Evolutionary conservation across 2,113 vertebrate genomes (phyloP).

Genomic region (Grammomys surdaster): DNA sequence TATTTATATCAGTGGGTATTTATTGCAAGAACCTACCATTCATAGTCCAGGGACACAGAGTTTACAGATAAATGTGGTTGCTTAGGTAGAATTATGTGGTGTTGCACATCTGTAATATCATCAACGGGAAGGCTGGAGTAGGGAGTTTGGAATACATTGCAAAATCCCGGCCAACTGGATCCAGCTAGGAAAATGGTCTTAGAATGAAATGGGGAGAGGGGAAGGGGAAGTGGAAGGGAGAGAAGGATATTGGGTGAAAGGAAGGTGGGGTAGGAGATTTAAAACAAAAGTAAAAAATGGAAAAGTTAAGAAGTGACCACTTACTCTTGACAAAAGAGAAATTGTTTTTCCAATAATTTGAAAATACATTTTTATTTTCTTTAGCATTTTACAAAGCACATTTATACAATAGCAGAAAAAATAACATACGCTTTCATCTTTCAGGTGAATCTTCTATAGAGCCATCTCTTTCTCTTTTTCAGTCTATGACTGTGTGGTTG

Average conservation of each 20-base stretch:
- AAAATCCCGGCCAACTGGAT: not conserved
- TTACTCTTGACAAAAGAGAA: conserved; percentile 39
- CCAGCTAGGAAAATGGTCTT: not conserved
- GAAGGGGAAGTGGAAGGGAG: accelerated
- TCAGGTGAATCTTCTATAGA: not conserved
- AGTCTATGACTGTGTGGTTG: not conserved
- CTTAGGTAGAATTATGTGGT: not conserved
- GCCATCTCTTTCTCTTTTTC: not conserved
- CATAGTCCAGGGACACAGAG: not conserved
- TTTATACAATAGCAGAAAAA: conserved; percentile 57
- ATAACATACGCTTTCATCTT: conserved; percentile 10
- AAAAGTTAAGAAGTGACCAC: not conserved
- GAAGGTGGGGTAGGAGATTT: not conserved
- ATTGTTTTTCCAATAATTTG: conserved; percentile 13
- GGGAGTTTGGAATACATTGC: not conserved
- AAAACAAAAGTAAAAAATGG: not conserved
- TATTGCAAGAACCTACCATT: not conserved
- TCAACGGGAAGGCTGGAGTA: not conserved
- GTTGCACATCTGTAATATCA: not conserved
- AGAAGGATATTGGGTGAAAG: accelerated
- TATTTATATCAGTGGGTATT: not conserved
- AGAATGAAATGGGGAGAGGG: not conserved
- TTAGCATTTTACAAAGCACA: conserved; percentile 65
- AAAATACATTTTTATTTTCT: conserved; percentile 70
- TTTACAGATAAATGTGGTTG: not conserved